A percentile compares a stretch with the other conserved stretches of the same genome.
Evolutionary conservation across 2,113 vertebrate species (phyloP).

Genomic region (Neomonachus schauinslandi): DNA sequence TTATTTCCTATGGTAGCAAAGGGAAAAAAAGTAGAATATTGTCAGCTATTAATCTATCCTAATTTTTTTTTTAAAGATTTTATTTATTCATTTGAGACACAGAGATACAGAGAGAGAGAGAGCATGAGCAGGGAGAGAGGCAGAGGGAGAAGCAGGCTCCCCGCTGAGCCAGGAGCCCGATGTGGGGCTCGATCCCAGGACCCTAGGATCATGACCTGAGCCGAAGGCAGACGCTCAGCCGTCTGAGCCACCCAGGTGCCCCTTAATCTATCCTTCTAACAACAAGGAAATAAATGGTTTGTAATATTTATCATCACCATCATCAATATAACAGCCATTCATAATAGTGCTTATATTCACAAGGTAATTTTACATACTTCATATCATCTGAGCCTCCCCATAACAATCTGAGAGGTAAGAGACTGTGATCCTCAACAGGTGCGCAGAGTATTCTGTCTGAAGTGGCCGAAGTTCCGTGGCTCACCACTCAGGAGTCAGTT

Average conservation of each 20-base stretch:
- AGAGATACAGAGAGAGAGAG: too few relatives aligned
- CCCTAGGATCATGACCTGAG: too few relatives aligned
- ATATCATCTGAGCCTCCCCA: background rate
- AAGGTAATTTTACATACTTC: background rate
- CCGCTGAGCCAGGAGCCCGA: too few relatives aligned
- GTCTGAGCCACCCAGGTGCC: too few relatives aligned
- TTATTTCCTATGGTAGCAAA: background rate
- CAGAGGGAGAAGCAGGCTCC: too few relatives aligned
- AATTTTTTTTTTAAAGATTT: background rate
- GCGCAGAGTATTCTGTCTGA: background rate
- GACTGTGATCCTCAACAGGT: background rate
- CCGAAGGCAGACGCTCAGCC: too few relatives aligned
- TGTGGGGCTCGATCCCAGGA: too few relatives aligned
- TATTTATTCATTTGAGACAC: too few relatives aligned
- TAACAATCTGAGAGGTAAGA: background rate
- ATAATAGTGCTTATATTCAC: background rate
- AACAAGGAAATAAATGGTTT: background rate
- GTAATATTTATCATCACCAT: background rate
- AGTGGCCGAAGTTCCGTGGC: background rate
- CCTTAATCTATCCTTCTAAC: background rate
- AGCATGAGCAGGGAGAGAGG: too few relatives aligned
- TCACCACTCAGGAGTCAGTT: background rate
- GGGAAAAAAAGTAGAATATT: background rate
- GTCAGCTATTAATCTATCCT: background rate
- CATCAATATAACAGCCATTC: background rate